phyloP scores from a whole-genome alignment of 2,113 vertebrate species.

The Cheilinus undulatus region DNA sequence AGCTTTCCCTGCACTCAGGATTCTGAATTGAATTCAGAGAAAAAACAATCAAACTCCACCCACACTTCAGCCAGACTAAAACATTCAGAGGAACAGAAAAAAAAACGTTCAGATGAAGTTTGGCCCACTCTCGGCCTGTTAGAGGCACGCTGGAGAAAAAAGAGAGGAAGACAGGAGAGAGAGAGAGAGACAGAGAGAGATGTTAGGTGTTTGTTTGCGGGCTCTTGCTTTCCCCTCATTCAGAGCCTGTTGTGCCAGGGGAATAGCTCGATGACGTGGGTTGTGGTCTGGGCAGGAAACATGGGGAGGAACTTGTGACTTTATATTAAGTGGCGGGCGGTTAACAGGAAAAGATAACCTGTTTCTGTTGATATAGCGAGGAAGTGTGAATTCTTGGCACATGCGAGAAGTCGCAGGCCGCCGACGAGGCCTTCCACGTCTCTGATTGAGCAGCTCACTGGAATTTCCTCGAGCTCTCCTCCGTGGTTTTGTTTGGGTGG shows the following conservation, averaged over 20 bases:
- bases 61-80: slow-evolving; percentile 42
- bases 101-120: slow-evolving; percentile 25
- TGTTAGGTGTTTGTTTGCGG: slow-evolving; percentile 71
- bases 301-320: slow-evolving; percentile 81
- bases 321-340: slow-evolving; percentile 82
- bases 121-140: slow-evolving; percentile 14
- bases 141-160: slow-evolving; percentile 3
- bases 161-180: neutral
- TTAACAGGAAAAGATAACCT: slow-evolving; percentile 84
- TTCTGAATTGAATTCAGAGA: slow-evolving; percentile 32
- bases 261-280: slow-evolving; percentile 77
- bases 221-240: slow-evolving; percentile 50
- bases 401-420: slow-evolving; percentile 44
- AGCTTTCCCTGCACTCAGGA: slow-evolving; percentile 35
- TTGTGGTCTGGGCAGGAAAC: slow-evolving; percentile 83
- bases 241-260: slow-evolving; percentile 57
- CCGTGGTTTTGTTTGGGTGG: slow-evolving; percentile 63
- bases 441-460: slow-evolving; percentile 58
- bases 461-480: slow-evolving; percentile 66
- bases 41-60: slow-evolving; percentile 27
- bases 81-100: slow-evolving; percentile 24
- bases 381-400: slow-evolving; percentile 75
- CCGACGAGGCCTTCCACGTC: slow-evolving; percentile 38
- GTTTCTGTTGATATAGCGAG: slow-evolving; percentile 74
- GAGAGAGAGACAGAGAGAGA: slow-evolving; percentile 21